Evolutionary conservation across 2,888 invertebrate genomes (phyloP).

Genomic region (Halictus ligatus): DNA sequence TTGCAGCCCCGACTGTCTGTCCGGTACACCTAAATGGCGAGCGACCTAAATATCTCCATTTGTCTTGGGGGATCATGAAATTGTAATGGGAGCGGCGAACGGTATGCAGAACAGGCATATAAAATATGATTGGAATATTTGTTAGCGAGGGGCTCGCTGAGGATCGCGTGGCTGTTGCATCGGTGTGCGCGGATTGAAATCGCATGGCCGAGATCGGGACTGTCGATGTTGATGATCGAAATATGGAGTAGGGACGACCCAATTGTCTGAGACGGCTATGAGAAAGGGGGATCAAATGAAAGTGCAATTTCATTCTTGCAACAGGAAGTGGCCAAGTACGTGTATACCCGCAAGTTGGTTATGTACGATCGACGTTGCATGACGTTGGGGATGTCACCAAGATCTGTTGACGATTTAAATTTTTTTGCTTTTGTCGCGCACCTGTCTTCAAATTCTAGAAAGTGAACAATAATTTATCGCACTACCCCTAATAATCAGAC

Average conservation of each 20-base stretch:
- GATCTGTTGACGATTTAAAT: no score
- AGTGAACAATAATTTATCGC: no score
- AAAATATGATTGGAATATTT: slow-evolving; percentile 43
- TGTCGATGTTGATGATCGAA: not conserved
- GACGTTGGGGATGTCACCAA: no score
- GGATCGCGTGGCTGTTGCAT: not conserved
- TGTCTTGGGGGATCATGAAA: slow-evolving; percentile 52
- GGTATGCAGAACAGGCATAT: slow-evolving; percentile 32
- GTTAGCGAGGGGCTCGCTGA: slow-evolving; percentile 20
- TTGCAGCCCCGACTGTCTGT: slow-evolving; percentile 18
- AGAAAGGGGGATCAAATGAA: no score
- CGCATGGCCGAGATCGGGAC: not conserved
- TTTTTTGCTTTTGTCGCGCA: no score
- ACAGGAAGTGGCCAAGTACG: no score
- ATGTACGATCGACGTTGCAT: no score
- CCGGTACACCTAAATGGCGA: slow-evolving; percentile 24
- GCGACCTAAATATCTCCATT: slow-evolving; percentile 58
- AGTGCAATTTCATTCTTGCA: no score
- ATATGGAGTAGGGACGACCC: not conserved
- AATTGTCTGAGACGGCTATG: no score
- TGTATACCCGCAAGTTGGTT: no score
- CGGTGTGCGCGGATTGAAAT: not conserved
- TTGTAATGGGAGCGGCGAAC: slow-evolving; percentile 36
- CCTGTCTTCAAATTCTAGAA: no score
- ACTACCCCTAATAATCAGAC: no score